Conservation (phyloP, 2,797 vertebrate species). For the Pseudomugil gertrudae region DNA sequence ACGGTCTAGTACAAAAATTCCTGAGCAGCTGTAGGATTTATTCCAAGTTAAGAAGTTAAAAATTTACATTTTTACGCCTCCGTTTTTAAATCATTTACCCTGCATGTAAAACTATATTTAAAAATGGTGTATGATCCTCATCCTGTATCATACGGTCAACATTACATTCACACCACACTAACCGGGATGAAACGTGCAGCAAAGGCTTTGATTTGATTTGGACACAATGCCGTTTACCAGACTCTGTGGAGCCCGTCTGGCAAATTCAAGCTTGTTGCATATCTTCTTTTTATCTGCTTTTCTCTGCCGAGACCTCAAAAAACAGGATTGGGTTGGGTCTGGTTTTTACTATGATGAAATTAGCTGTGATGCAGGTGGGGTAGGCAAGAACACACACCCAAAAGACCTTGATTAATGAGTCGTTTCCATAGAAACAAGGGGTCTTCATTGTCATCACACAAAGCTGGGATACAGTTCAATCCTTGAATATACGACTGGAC, state of each 20-base stretch:
- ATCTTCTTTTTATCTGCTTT: slow-evolving; percentile 32
- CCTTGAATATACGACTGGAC: slow-evolving; percentile 55
- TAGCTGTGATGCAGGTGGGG: slow-evolving; percentile 28
- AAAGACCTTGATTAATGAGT: slow-evolving; percentile 61
- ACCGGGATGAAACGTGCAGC: background rate
- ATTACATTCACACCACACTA: too few species aligned
- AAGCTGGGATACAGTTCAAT: slow-evolving; percentile 39
- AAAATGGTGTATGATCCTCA: too few species aligned
- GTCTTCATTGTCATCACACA: slow-evolving; percentile 46
- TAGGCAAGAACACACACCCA: slow-evolving; percentile 23
- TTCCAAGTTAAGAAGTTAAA: too few species aligned
- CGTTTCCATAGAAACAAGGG: slow-evolving; percentile 65
- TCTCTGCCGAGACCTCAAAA: background rate
- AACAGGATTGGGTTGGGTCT: background rate
- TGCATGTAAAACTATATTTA: too few species aligned
- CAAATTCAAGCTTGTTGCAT: slow-evolving; percentile 37
- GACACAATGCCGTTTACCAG: background rate
- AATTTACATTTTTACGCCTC: too few species aligned
- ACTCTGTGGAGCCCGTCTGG: slow-evolving; percentile 9
- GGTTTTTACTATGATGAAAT: slow-evolving; percentile 28
- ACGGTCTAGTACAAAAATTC: too few species aligned
- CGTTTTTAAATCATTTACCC: too few species aligned
- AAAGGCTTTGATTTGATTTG: slow-evolving; percentile 26
- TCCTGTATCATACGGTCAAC: too few species aligned
- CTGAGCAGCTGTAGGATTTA: too few species aligned